A percentile compares a stretch with the other conserved stretches of the same genome.
phyloP scores from a whole-genome alignment of 2,797 vertebrate genomes.

The Tokudaia muenninki region DNA sequence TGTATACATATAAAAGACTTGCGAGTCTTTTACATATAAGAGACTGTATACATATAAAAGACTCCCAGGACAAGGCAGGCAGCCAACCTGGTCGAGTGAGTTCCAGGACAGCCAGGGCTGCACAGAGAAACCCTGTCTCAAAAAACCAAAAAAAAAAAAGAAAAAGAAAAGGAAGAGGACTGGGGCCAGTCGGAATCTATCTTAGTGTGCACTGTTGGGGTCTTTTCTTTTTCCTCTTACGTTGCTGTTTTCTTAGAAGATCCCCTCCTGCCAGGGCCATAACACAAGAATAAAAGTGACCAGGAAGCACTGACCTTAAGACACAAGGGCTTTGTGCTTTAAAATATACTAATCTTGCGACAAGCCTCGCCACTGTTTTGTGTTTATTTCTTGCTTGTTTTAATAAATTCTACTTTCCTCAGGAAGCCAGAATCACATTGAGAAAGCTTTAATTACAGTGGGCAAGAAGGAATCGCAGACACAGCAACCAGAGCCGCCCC shows the following conservation, averaged over 20 bases:
- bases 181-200: neutral
- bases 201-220: neutral
- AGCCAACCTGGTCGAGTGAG: too few species aligned
- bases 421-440: constrained; percentile 74
- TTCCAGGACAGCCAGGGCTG: too few species aligned
- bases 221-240: constrained; percentile 7
- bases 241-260: constrained; percentile 47
- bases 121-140: too few species aligned
- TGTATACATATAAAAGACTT: neutral
- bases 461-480: constrained; percentile 60
- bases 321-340: constrained; percentile 48
- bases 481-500: constrained; percentile 55
- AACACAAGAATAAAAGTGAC: constrained; percentile 42
- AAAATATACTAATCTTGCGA: constrained; percentile 45
- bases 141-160: neutral
- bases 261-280: neutral
- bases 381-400: constrained; percentile 54
- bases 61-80: too few species aligned
- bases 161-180: neutral
- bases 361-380: constrained; percentile 38
- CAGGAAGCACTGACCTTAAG: constrained; percentile 40
- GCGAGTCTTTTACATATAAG: too few species aligned
- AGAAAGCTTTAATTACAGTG: constrained; percentile 73
- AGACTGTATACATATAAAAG: neutral
- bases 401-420: constrained; percentile 72